Percentiles rank a stretch among this genome's conserved stretches.
phyloP scores from a whole-genome alignment of 1,140 invertebrate species.

The Lepidurus packardi region DNA sequence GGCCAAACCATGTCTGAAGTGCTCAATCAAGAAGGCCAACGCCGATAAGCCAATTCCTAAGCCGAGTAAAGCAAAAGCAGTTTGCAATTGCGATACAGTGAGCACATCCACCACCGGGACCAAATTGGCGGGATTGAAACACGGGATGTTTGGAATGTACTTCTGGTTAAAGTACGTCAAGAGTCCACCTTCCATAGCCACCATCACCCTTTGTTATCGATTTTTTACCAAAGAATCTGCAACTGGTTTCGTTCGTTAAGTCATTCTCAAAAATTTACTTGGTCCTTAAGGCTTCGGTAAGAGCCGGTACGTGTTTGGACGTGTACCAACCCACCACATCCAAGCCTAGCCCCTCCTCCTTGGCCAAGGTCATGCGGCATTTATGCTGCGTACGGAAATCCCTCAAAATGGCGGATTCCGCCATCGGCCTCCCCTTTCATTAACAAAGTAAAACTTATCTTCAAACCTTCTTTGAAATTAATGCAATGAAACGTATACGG shows the following conservation, averaged over 20 bases:
- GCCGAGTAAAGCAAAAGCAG: not conserved
- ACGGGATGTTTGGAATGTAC: not conserved
- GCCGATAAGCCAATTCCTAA: not conserved
- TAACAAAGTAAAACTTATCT: not conserved
- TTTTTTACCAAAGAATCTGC: not conserved
- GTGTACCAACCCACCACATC: not conserved
- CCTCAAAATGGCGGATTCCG: not conserved
- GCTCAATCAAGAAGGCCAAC: not conserved
- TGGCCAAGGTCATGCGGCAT: slow-evolving; percentile 4
- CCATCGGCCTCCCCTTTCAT: not conserved
- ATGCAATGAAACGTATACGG: not conserved
- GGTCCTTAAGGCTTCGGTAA: not conserved
- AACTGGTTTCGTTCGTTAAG: not conserved
- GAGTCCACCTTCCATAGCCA: not conserved
- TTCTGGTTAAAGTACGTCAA: not conserved
- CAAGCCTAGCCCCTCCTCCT: not conserved
- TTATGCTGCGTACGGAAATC: not conserved
- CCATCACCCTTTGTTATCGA: not conserved
- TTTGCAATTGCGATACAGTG: not conserved
- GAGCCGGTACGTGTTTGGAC: not conserved
- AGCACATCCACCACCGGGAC: not conserved
- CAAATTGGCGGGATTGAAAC: slow-evolving; percentile 4
- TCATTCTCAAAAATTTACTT: not conserved
- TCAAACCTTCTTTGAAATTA: not conserved
- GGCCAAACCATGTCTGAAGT: not conserved